phyloP scores from a whole-genome alignment of 2,113 vertebrate species.

The Bufo bufo region DNA sequence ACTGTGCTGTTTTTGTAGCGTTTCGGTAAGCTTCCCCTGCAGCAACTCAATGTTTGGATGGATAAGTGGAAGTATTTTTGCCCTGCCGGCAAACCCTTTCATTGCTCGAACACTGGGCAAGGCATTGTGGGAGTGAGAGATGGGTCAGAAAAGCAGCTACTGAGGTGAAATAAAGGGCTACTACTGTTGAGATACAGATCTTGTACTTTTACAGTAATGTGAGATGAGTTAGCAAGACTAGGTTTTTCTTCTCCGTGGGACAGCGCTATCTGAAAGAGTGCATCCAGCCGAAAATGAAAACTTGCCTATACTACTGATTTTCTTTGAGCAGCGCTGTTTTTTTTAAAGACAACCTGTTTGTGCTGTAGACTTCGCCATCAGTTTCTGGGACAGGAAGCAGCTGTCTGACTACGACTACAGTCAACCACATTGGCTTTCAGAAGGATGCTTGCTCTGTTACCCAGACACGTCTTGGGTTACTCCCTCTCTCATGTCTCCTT shows the following conservation, averaged over 20 bases:
- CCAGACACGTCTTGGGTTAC: too few relatives aligned
- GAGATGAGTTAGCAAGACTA: not conserved
- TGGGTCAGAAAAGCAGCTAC: not conserved
- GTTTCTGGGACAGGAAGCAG: too few relatives aligned
- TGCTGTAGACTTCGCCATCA: too few relatives aligned
- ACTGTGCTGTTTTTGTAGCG: constrained; percentile 37
- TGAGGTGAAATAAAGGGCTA: not conserved
- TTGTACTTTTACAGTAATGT: not conserved
- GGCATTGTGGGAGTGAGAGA: not conserved
- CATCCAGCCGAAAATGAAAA: not conserved
- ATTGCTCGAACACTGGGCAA: not conserved
- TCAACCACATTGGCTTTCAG: too few relatives aligned
- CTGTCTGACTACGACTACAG: too few relatives aligned
- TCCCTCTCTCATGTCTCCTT: too few relatives aligned
- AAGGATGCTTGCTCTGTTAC: too few relatives aligned
- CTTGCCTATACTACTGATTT: too few relatives aligned
- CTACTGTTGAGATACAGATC: not conserved
- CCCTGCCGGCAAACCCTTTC: constrained; percentile 18
- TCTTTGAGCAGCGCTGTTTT: too few relatives aligned
- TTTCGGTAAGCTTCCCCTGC: constrained; percentile 2
- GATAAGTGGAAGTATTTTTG: constrained; percentile 41
- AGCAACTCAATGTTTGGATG: constrained; percentile 42
- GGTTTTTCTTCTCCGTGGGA: not conserved
- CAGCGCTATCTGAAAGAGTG: not conserved
- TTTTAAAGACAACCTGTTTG: too few relatives aligned